A percentile compares a stretch with the other conserved stretches of the same genome.
phyloP scores from a whole-genome alignment of 2,888 invertebrate species.

The Busseola fusca region DNA sequence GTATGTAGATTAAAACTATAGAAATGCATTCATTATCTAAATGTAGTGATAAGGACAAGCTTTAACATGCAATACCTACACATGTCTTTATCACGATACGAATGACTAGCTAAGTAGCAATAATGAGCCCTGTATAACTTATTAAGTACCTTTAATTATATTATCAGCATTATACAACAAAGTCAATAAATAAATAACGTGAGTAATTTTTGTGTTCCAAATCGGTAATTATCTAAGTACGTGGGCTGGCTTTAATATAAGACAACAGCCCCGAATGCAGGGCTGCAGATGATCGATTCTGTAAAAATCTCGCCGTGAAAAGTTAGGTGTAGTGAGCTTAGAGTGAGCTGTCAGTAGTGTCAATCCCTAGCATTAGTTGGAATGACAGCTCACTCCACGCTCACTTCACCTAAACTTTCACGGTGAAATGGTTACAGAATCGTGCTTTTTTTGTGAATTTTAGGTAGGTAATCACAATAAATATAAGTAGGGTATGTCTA shows the following conservation, averaged over 20 bases:
- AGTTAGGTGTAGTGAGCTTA: no score
- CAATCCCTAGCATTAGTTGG: no score
- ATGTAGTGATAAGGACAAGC: not conserved
- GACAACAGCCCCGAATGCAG: no score
- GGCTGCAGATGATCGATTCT: no score
- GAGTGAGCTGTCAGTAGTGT: no score
- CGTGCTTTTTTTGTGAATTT: no score
- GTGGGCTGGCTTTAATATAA: not conserved
- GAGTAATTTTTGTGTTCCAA: slow-evolving; percentile 11
- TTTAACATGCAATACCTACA: not conserved
- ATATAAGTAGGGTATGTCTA: no score
- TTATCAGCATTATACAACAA: slow-evolving; percentile 5
- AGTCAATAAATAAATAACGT: not conserved
- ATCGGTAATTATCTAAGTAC: not conserved
- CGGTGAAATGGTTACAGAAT: no score
- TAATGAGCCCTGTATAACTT: slow-evolving; percentile 1
- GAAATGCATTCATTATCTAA: not conserved
- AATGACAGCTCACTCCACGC: no score
- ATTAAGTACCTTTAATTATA: not conserved
- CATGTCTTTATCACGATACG: not conserved
- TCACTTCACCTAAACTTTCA: no score
- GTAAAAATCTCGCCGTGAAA: no score
- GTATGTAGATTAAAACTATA: slow-evolving; percentile 9
- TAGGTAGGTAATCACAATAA: no score
- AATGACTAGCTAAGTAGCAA: not conserved